A percentile compares a stretch with the other conserved stretches of the same genome.
phyloP scores from a whole-genome alignment of 2,797 vertebrate genomes.

The Rhinogobio ventralis region DNA sequence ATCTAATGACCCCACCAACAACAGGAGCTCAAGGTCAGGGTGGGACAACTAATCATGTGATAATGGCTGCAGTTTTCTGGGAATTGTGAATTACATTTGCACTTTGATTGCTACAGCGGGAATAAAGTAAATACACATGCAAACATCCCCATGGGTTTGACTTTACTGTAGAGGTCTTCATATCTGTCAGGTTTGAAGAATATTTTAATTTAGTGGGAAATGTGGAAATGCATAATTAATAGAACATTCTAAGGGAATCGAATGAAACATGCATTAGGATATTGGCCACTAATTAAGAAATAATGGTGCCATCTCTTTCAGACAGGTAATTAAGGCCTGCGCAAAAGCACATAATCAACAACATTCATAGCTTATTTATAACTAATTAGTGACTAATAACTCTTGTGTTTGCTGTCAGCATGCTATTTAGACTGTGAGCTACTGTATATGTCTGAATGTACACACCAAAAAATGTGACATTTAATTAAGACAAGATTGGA shows the following conservation, averaged over 20 bases:
- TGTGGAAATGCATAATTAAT: conserved; percentile 4
- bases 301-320: conserved; percentile 38
- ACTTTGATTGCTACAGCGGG: background rate
- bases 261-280: conserved; percentile 11
- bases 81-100: background rate
- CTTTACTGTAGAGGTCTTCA: background rate
- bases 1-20: conserved; percentile 8
- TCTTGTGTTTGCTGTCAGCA: conserved; percentile 39
- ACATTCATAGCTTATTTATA: conserved; percentile 45
- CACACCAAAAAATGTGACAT: background rate
- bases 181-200: background rate
- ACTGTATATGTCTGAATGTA: conserved; percentile 20
- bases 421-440: conserved; percentile 11
- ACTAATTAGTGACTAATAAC: conserved; percentile 48
- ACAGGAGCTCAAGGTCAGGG: conserved; percentile 3
- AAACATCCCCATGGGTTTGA: background rate
- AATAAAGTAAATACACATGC: background rate
- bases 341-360: conserved; percentile 55
- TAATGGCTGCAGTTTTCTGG: background rate
- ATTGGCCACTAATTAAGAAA: conserved; percentile 51
- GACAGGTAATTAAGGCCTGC: conserved; percentile 55
- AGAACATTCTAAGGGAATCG: background rate
- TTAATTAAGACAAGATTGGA: conserved; percentile 50
- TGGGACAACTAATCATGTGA: background rate
- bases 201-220: background rate